Evolutionary conservation across 2,113 vertebrate genomes (phyloP), one percentile per base, ranked within the genome.

Genomic region (Elephantulus edwardii): DNA sequence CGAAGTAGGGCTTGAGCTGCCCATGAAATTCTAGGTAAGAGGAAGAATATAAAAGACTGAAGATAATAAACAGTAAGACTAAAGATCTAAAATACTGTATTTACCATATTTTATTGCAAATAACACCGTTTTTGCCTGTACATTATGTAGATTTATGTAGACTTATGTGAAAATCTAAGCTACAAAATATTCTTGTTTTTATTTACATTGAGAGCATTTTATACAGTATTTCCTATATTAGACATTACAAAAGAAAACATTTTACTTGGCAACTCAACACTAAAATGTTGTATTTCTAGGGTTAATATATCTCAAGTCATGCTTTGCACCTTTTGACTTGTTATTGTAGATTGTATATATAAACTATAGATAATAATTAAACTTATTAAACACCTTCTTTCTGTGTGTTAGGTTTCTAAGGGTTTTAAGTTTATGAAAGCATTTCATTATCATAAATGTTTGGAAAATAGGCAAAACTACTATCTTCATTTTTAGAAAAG

Each of bases 241-340:
- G 14, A 77, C 11, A 33, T 93, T 91, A 64, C 14, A 58, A 90
- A 90, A 58, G n/a, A 58, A 58, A 88, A n/a, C 50, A 66, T 71
- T 77, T 91, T 76, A 76, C 42, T 8, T 54, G 44, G 3, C 42
- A 80, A 78, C 24, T 79, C 19, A 83, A 77, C 90, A 50, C 28
- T 16, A 83, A 60, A 19, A 6, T 62, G 83, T 50, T 3, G 1
- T 83, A 24, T 88, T 91, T 77, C 48, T 22, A 56, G 26, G 54
- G 19, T 56, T 56, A 54, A 54, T 54, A 54, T 54, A 11, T 56
- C 54, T 56, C 86, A 56, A 60, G 13, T 68, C 11, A 24, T 40
- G 56, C 40, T 14, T 48, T 88, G 24, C 35, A 84, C 79, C 13
- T 87, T 79, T 75, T 60, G 35, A 72, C 46, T 40, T 88, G 66